Percentiles rank a stretch among this genome's conserved stretches.
phyloP scores from a whole-genome alignment of 35 echinoderm and acorn worm species.

The Apostichopus japonicus region DNA sequence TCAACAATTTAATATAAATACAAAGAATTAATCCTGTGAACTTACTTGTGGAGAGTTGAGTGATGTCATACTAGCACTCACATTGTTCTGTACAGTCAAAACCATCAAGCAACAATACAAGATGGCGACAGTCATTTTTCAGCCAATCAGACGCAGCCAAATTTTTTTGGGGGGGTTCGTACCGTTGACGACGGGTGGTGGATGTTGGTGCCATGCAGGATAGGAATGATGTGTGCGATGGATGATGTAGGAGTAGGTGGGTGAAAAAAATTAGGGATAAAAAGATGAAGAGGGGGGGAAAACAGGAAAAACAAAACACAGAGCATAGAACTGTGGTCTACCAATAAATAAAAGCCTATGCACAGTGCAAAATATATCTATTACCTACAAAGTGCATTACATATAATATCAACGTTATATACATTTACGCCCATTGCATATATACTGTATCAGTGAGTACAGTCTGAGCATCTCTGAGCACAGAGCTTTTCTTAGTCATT shows the following conservation, averaged over 20 bases:
- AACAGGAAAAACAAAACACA: not conserved
- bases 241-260: not conserved
- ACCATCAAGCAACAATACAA: slow-evolving; percentile 2
- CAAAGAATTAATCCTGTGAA: not conserved
- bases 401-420: no score
- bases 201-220: not conserved
- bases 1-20: no score
- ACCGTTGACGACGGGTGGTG: not conserved
- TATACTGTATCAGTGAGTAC: not conserved
- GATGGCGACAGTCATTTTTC: not conserved
- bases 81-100: slow-evolving; percentile 23
- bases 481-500: no score
- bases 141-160: slow-evolving; percentile 18
- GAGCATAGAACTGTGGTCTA: no score
- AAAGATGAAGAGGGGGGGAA: not conserved
- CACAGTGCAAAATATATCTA: no score
- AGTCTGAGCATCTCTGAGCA: no score
- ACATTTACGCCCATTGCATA: no score
- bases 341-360: no score
- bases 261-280: not conserved
- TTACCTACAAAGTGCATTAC: no score
- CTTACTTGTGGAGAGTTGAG: slow-evolving; percentile 44
- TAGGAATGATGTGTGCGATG: slow-evolving; percentile 8
- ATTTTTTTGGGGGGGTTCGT: not conserved
- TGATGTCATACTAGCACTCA: slow-evolving; percentile 23